Percentiles rank a stretch among this genome's conserved stretches.
Conservation (phyloP, 37 sponge, comb jelly and placozoan species). For the Spongilla lacustris region DNA sequence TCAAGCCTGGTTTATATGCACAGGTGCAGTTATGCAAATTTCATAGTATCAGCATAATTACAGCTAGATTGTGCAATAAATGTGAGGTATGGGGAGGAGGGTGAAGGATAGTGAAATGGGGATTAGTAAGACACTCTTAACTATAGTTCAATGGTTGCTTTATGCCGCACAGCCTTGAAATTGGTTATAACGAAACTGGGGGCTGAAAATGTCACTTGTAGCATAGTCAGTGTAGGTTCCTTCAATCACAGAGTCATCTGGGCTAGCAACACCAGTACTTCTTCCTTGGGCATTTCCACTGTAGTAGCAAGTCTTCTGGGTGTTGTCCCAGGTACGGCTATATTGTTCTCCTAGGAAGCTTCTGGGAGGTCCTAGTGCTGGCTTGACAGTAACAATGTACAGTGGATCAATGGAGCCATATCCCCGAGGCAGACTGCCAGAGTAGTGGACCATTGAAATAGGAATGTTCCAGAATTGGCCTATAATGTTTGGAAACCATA, state of each 20-base stretch:
- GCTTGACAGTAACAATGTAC: slow-evolving; percentile 53
- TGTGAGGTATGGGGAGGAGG: no score
- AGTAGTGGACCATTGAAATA: neutral
- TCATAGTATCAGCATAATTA: no score
- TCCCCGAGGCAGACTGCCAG: neutral
- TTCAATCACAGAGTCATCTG: slow-evolving; percentile 60
- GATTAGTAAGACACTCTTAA: neutral
- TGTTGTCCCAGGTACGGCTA: slow-evolving; percentile 65
- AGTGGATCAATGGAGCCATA: neutral
- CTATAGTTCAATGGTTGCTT: neutral
- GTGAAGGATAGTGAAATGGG: neutral
- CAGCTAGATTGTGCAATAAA: no score
- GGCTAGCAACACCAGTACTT: neutral
- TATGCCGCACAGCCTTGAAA: slow-evolving; percentile 15
- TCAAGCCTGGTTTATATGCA: no score
- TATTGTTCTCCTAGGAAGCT: slow-evolving; percentile 47
- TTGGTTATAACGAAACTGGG: slow-evolving; percentile 22
- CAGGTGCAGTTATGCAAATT: no score
- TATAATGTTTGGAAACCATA: neutral
- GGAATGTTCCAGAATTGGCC: slow-evolving; percentile 26
- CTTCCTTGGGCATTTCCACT: slow-evolving; percentile 74
- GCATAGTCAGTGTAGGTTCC: slow-evolving; percentile 58
- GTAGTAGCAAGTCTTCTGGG: slow-evolving; percentile 51
- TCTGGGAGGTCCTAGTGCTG: slow-evolving; percentile 10
- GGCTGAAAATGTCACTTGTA: slow-evolving; percentile 15